Conservation (phyloP, 2,113 vertebrate species). For the Candoia aspera region DNA sequence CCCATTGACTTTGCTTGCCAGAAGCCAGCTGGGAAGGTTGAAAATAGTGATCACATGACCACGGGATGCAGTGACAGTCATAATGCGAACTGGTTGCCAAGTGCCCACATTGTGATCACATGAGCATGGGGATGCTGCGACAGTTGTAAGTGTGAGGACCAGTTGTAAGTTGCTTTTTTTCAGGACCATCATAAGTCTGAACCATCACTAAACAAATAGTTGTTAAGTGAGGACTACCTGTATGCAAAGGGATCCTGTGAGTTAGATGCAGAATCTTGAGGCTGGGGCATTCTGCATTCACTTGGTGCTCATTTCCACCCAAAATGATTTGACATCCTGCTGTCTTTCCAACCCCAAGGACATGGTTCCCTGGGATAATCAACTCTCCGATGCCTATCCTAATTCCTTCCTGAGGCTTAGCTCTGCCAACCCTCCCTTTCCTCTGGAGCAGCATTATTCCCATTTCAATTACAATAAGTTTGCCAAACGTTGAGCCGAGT, state of each 20-base stretch:
- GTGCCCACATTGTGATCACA: too few relatives aligned
- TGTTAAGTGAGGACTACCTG: too few relatives aligned
- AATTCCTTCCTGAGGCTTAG: neutral
- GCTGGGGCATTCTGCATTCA: neutral
- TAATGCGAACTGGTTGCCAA: too few relatives aligned
- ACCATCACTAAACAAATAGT: too few relatives aligned
- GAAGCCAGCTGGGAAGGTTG: too few relatives aligned
- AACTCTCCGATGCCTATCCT: neutral
- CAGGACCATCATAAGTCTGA: too few relatives aligned
- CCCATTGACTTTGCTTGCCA: too few relatives aligned
- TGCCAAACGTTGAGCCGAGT: neutral
- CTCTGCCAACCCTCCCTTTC: neutral
- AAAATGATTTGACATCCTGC: neutral
- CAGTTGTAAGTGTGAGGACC: too few relatives aligned
- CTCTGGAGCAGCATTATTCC: neutral
- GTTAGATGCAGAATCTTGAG: neutral
- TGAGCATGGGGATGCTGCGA: too few relatives aligned
- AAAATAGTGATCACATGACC: too few relatives aligned
- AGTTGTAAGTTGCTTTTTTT: too few relatives aligned
- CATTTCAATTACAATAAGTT: neutral
- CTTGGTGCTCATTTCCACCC: neutral
- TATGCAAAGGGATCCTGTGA: neutral
- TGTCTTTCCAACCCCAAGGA: neutral
- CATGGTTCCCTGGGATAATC: neutral
- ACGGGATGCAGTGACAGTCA: too few relatives aligned